Percentiles rank a stretch among this genome's conserved stretches.
Evolutionary conservation across 53 echinoderm and acorn worm genomes (phyloP).

Genomic region (Echinometra lucunter): DNA sequence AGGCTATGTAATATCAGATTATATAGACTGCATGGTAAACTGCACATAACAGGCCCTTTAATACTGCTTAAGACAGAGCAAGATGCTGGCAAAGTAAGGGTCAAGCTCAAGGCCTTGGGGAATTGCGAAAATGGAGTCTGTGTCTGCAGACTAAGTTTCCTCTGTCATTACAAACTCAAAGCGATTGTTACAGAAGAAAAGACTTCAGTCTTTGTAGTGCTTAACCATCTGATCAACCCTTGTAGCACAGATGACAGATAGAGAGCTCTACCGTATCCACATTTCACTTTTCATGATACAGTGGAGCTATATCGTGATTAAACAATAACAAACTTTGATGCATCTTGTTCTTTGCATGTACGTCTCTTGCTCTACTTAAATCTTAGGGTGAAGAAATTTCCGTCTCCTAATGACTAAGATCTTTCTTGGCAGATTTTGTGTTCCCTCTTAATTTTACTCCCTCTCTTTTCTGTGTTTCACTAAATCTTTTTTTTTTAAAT

Average conservation of each 20-base stretch:
- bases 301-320: not conserved
- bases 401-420: not conserved
- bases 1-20: too few species aligned
- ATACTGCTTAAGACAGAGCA: not conserved
- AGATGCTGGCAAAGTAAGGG: not conserved
- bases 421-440: not conserved
- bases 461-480: not conserved
- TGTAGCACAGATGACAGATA: not conserved
- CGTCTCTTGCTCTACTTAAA: not conserved
- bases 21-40: too few species aligned
- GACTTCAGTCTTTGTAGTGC: not conserved
- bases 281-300: not conserved
- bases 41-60: too few species aligned
- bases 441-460: not conserved
- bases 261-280: not conserved
- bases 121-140: too few species aligned
- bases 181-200: not conserved
- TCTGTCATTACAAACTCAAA: constrained; percentile 31
- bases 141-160: too few species aligned
- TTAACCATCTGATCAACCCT: not conserved
- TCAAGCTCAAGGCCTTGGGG: too few species aligned
- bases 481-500: not conserved
- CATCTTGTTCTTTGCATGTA: not conserved
- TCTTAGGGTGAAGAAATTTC: not conserved
- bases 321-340: not conserved